Base-by-base conservation (phyloP, 1,140 invertebrate genomes). In the Colletes latitarsis region DNA sequence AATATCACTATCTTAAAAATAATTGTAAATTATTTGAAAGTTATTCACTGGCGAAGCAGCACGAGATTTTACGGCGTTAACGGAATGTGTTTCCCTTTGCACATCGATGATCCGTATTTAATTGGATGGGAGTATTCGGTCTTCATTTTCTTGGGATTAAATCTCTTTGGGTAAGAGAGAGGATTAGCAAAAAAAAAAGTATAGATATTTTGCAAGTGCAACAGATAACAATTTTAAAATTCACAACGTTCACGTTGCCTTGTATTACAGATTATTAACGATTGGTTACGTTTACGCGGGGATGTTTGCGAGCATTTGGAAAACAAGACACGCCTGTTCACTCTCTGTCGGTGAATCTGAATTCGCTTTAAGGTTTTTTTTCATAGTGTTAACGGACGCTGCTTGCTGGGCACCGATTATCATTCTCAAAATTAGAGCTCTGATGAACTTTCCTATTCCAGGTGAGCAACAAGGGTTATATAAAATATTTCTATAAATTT, bases 321-420 rank as follows among this genome's bases (percentile, higher is more conserved):
- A 94, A 85, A 95, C 95, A 19, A 92, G 95, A 76, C 91, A 94
- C 83, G 94, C 95, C 66, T 95, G 95, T 64, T 93, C 95, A 46
- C 87, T 96, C 57, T 94, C 94, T 41, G 92, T 94, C 49, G 93
- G 94, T 55, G 96, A 96, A 91, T 95, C 94, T 46, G 95, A 96
- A 88, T 95, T 97, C 86, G 96, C 95, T 3, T 90, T 96, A 14
- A 93, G 96, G 76, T 97, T 97, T 89, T 96, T 96, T 83, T 94
- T 97, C 80, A 97, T 97, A 72, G 96, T 97, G 1, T 89, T 96
- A 19, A 96, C 96, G 0, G 95, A 97, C 89, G 94, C 94, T n/a
- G 88, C 95, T 39, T 97, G 96, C 87, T 97, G 96, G 96, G 93
- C 95, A 9, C 96, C 96, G 5, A 96, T 97, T 41, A 96, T 96